Evolutionary conservation across 2,797 vertebrate genomes (phyloP).

Genomic region (Buceros bicornis): DNA sequence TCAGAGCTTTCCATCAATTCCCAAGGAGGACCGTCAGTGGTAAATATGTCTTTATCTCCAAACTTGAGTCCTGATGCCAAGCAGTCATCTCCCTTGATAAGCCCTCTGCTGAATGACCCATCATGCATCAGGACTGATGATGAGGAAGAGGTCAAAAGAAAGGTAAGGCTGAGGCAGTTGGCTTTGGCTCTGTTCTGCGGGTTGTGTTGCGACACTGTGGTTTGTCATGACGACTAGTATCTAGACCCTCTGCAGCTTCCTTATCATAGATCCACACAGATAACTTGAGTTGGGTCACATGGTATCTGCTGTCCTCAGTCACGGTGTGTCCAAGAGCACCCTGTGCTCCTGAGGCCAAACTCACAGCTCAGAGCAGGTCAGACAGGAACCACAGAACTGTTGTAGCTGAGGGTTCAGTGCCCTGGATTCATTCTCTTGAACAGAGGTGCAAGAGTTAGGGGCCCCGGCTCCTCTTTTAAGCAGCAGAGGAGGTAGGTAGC

Average conservation of each 20-base stretch:
- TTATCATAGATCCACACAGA: background rate
- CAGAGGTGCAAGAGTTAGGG: background rate
- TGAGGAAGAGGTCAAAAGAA: constrained; percentile 92
- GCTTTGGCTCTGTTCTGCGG: background rate
- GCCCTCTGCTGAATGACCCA: constrained; percentile 91
- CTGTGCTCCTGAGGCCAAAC: background rate
- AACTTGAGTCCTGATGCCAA: constrained; percentile 89
- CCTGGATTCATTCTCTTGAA: background rate
- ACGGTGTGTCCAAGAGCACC: background rate
- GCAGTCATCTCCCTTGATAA: constrained; percentile 91
- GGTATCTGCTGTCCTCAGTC: background rate
- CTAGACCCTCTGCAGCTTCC: background rate
- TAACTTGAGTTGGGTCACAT: background rate
- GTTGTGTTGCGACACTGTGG: background rate
- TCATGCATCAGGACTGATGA: constrained; percentile 89
- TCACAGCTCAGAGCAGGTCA: background rate
- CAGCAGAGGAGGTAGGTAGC: background rate
- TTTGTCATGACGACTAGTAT: background rate
- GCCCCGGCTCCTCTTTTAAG: background rate
- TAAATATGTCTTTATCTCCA: constrained; percentile 86
- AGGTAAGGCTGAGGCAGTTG: constrained; percentile 79
- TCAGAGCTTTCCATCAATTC: constrained; percentile 89
- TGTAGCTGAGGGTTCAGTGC: background rate
- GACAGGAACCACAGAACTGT: background rate
- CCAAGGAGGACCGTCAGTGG: constrained; percentile 85